Percentiles rank a stretch among this genome's conserved stretches.
These are phyloP conservation scores for Poecile montanus DNA, from an alignment of 2,797 vertebrate species.

Conservation along the genomic window DNA sequence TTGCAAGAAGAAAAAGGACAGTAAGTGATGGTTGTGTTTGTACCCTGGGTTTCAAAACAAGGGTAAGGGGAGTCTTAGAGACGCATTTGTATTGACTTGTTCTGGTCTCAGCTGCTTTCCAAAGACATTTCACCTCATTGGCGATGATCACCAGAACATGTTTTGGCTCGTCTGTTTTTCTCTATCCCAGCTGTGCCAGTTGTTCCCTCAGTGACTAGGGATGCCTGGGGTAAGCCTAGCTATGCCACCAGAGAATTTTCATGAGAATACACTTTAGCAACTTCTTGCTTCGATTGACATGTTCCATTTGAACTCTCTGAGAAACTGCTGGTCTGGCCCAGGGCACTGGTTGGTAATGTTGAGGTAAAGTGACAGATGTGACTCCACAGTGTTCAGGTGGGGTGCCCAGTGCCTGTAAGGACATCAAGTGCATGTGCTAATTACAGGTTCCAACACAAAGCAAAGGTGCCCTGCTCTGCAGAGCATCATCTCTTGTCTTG, in stretches of 20 bases:
- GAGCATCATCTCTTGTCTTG: background rate
- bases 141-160: background rate
- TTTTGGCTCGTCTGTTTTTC: background rate
- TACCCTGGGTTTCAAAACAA: background rate
- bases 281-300: background rate
- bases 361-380: background rate
- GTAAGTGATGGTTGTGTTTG: background rate
- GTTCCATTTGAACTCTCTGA: background rate
- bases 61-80: background rate
- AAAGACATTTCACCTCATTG: background rate
- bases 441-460: background rate
- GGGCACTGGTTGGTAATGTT: background rate
- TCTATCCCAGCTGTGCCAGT: background rate
- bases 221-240: background rate
- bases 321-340: background rate
- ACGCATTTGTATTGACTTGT: background rate
- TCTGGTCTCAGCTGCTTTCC: background rate
- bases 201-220: background rate
- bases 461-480: background rate
- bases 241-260: background rate
- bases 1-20: background rate
- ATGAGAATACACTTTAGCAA: background rate
- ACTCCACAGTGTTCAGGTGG: accelerated
- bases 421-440: background rate
- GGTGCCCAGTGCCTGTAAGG: background rate